Base-by-base conservation (phyloP, 2,888 invertebrate genomes). In the Amorpha juglandis region DNA sequence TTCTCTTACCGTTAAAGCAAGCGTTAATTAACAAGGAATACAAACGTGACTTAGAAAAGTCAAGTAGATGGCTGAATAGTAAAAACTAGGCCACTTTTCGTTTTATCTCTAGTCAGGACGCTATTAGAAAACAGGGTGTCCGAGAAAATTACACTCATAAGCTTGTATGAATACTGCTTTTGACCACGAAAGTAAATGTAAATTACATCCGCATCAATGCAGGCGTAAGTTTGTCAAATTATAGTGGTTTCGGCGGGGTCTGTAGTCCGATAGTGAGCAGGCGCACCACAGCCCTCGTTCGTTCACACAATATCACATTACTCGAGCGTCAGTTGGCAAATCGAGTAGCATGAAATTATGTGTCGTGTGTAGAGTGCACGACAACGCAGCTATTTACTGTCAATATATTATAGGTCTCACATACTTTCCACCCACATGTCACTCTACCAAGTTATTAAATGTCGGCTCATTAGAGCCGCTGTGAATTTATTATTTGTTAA, bases 281-380 rank as follows among this genome's bases (percentile, higher is more conserved):
- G 1, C 14, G 45, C 12, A 11, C 53, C 55, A 19, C 19, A 58
- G 19, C 58, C 12, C 42, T 58, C 16, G 16, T 16, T 19, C 50
- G 67, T 64, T 62, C 63, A 67, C 68, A 69, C 67, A 47, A 66
- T 67, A 68, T 69, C 66, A 35, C 52, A 66, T 65, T 65, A 68
- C 65, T 33, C 27, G 55, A 12, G 58, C 42, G 58, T 64, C 67
- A 66, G 66, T 65, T 66, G 72, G 66, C 62, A 66, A 69, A 68
- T 64, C 64, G 50, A 63, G 35, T 52, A 21, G 42, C 45, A 47
- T 63, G 62, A 68, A 47, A 66, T 33, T 65, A 67, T 65, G 65
- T 65, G 47, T 52, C 62, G 50, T 42, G 55, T 38, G 19, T 19
- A 42, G 19, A n/a, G 33, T 35, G 35, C 7, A 14, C 35, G 12